Conservation (phyloP, 2,797 vertebrate genomes). For the Semaprochilodus insignis region DNA sequence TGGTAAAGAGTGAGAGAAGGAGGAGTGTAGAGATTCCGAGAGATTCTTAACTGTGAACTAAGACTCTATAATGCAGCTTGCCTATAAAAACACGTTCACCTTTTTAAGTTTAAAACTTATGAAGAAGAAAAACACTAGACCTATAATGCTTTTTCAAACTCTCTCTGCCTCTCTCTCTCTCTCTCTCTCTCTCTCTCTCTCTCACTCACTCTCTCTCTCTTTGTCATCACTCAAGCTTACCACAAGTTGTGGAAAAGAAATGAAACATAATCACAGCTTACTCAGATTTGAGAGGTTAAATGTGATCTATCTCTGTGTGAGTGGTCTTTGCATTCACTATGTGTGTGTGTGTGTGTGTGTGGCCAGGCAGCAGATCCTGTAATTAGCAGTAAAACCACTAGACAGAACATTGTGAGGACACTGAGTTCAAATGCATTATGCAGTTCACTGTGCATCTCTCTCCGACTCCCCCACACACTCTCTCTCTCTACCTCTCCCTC, state of each 20-base stretch:
- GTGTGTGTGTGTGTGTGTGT: slow-evolving; percentile 10
- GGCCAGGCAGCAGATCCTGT: slow-evolving; percentile 54
- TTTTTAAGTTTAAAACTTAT: background rate
- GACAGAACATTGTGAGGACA: slow-evolving; percentile 53
- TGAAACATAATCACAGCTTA: background rate
- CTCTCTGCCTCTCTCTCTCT: background rate
- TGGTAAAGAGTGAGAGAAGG: slow-evolving; percentile 27
- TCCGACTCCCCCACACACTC: background rate
- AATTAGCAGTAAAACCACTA: slow-evolving; percentile 64
- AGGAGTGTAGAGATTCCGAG: slow-evolving; percentile 33
- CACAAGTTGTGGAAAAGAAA: background rate
- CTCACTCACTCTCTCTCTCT: background rate
- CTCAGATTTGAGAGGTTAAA: background rate
- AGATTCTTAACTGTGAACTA: too few species aligned
- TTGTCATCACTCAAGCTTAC: slow-evolving; percentile 2
- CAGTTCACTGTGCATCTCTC: slow-evolving; percentile 56
- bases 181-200: background rate
- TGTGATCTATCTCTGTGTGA: background rate
- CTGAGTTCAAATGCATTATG: slow-evolving; percentile 23
- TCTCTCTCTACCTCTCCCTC: background rate
- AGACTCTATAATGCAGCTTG: background rate
- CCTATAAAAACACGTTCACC: background rate
- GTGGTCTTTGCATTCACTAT: background rate
- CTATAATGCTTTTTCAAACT: background rate
- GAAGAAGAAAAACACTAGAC: slow-evolving; percentile 4